Base-by-base conservation (phyloP, 2,888 invertebrate species). In the Drosophila bunnanda region DNA sequence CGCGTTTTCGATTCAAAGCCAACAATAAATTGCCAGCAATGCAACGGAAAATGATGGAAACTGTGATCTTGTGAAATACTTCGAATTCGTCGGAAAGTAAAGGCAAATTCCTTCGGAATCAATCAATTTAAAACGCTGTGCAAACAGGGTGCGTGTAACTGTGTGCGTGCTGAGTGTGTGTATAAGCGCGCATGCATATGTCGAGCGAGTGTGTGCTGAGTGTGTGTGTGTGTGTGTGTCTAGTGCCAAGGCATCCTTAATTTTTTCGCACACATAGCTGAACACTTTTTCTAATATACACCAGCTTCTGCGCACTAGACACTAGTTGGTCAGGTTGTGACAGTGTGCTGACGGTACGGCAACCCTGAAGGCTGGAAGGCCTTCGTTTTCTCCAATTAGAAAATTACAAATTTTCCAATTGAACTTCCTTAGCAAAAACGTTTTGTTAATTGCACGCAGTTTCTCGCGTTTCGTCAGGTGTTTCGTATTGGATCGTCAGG, bases 251-350 rank as follows among this genome's bases (percentile, higher is more conserved):
- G 82, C 86, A 80, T 80, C 86, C 86, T 85, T 84, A 84, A 87
- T 87, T 82, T 81, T 83, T 82, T 83, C 87, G 87, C 82, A 83
- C 80, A 86, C 76, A 80, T 77, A 84, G 73, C 69, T 78, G 73
- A 79, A 79, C 74, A 84, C 62, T 82, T 79, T 88, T 88, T 66
- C 84, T 82, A 82, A 82, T 89, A 89, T 86, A 87, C 48, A 30
- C 44, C 46, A 64, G 48, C 46, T 62, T 46, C 64, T 64, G 64
- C 64, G 57, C 34, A 48, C 46, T 56, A 56, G 55, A 28, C 46
- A 36, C 25, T 25, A 25, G 25, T 25, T 25, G 25, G 61, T 60
- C 61, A 61, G 22, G 12, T 30, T 61, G 20, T 50, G 48, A 32
- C 57, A 39, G 58, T 50, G 20, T 9, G 8, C 30, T 15, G 22